These are phyloP conservation scores for Noctua comes DNA, from an alignment of 2,888 invertebrate genomes.

Conservation along the genomic window DNA sequence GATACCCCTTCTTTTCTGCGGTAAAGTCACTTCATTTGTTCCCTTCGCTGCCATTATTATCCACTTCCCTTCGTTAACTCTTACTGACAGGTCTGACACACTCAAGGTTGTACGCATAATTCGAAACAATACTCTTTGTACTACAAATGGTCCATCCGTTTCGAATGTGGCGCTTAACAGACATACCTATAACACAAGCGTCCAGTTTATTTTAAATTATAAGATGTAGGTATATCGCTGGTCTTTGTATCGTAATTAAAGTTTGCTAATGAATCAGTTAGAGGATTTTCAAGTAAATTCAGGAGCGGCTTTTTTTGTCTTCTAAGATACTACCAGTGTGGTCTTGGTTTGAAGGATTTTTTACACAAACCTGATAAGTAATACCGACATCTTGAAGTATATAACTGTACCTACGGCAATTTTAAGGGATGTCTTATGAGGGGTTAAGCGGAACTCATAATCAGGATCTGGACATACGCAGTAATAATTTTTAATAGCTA, in stretches of 20 bases:
- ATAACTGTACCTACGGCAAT: no score
- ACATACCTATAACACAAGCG: neutral
- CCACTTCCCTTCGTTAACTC: constrained; percentile 42
- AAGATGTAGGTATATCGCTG: neutral
- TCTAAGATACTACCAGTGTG: neutral
- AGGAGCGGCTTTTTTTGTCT: neutral
- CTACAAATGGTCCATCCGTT: constrained; percentile 44
- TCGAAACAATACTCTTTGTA: constrained; percentile 57
- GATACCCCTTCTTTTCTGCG: neutral
- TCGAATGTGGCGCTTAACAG: constrained; percentile 5
- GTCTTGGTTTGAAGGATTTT: neutral
- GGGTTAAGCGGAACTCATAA: neutral
- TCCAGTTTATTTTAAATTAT: neutral
- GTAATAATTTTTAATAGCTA: neutral
- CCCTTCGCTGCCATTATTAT: constrained; percentile 34
- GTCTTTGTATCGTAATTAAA: neutral
- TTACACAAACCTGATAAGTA: neutral
- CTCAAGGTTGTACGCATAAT: constrained; percentile 38
- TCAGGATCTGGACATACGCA: neutral
- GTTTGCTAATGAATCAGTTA: neutral
- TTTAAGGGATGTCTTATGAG: no score
- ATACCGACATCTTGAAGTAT: no score
- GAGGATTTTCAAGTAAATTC: neutral
- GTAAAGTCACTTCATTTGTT: constrained; percentile 2
- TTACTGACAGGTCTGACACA: constrained; percentile 34